Conservation (phyloP, 1,140 invertebrate species). For the Zaprionus vittiger region DNA sequence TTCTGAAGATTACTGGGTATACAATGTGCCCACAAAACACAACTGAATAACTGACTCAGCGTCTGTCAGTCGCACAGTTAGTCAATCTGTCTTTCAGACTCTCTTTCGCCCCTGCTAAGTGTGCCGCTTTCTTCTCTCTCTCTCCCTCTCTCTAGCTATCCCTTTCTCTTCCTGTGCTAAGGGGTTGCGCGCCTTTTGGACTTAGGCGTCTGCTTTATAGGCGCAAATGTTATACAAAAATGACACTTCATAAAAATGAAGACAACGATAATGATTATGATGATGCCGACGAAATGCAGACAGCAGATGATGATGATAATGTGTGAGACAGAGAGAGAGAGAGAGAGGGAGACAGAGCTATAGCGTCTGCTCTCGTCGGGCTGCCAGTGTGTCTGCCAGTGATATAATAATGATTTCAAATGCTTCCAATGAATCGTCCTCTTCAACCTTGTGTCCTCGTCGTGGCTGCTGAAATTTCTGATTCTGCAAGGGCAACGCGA, state of each 20-base stretch:
- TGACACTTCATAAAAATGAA: conserved; percentile 81
- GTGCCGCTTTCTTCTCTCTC: conserved; percentile 12
- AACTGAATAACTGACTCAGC: conserved; percentile 32
- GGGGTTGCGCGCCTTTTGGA: conserved; percentile 46
- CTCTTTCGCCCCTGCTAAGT: neutral
- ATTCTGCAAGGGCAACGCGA: neutral
- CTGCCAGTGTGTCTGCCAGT: conserved; percentile 39
- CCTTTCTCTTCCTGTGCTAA: neutral
- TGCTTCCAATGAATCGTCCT: conserved; percentile 52
- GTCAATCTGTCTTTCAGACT: conserved; percentile 22
- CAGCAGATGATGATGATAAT: conserved; percentile 35
- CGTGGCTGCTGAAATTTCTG: conserved; percentile 22
- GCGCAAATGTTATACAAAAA: conserved; percentile 76
- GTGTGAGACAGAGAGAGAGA: neutral
- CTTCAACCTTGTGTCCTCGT: conserved; percentile 2
- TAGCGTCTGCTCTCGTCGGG: neutral
- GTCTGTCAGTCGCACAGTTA: conserved; percentile 34
- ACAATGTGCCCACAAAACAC: conserved; percentile 2
- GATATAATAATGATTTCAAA: conserved; percentile 75
- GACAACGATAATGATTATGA: conserved; percentile 72
- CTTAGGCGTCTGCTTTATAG: conserved; percentile 67
- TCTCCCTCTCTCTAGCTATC: conserved; percentile 23
- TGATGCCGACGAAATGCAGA: conserved; percentile 31
- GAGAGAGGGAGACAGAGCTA: neutral
- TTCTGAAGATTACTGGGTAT: neutral